Evolutionary conservation across 2,888 invertebrate genomes (phyloP), one percentile per base, ranked within the genome.

Genomic region (Drosophila algonquin): DNA sequence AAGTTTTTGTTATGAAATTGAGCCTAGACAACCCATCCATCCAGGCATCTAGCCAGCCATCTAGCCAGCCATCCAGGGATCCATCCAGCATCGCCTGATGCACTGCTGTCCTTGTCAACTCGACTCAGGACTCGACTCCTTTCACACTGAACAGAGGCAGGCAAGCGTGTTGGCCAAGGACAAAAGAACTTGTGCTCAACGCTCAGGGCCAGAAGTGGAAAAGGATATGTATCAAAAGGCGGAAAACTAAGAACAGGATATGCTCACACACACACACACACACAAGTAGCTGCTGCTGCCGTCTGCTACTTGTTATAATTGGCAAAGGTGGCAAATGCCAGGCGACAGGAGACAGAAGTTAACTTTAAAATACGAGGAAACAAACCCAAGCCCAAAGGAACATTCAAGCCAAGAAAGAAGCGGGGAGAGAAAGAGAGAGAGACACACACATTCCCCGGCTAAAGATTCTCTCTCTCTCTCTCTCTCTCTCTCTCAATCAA

Each of bases 1-100:
- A 84, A 84, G 83, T 84, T 84, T 84, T 84, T 89, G 83, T 84
- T 87, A 81, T 83, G 89, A 84, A 88, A 83, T 83, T 68, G 87
- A 83, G 83, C 83, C 83, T 88, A 83, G 83, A 82, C 82, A 73
- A 63, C 44, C 65, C 35, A 24, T n/a, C 27, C 51, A 21, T 30
- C 18, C 64, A 55, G 57, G n/a, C 44, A 56, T 32, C 48, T 32
- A 21, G 3, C 21, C 21, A 21, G 21, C 65, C 35, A 24, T n/a
- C 27, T 30, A 21, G 30, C 27, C 64, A 55, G 45, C 18, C 44
- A 56, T 24, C 48, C 54, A 52, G 14, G 40, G 40, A 40, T 40
- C 40, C 40, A n/a, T 64, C 50, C 64, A 44, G 55, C 40, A 46
- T 52, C 48, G 62, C 50, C 50, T 50, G 27, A 21, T 21, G 27